Percentiles rank a stretch among this genome's conserved stretches.
phyloP scores from a whole-genome alignment of 2,113 vertebrate species.

The Numenius arquata region DNA sequence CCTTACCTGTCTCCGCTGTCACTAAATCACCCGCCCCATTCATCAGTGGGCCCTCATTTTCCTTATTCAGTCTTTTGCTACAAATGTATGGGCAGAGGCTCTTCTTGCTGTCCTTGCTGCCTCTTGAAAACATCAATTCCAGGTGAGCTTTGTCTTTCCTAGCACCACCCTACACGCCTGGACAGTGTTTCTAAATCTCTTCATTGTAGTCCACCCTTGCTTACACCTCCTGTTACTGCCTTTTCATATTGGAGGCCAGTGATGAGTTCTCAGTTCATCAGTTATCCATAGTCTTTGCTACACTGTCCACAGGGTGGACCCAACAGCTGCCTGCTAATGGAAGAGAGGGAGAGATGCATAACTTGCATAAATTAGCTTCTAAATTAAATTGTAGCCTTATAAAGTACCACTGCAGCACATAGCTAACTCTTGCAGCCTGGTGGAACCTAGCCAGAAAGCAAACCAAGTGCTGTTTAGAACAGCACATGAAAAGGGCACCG shows the following conservation, averaged over 20 bases:
- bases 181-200: not conserved
- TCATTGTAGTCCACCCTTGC: not conserved
- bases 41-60: not conserved
- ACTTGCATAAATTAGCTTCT: conserved; percentile 16
- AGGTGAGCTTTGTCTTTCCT: not conserved
- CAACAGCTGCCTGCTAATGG: not conserved
- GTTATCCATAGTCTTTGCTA: not conserved
- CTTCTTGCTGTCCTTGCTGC: rapidly evolving
- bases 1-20: not conserved
- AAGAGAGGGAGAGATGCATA: not conserved
- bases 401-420: not conserved
- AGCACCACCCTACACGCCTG: not conserved
- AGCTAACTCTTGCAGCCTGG: not conserved
- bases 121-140: not conserved
- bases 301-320: not conserved
- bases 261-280: not conserved
- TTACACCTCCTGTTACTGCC: not conserved
- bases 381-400: conserved; percentile 2
- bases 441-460: not conserved
- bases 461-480: not conserved
- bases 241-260: not conserved
- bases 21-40: not conserved
- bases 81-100: not conserved
- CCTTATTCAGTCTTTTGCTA: not conserved
- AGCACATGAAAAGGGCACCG: not conserved